phyloP scores from a whole-genome alignment of 2,113 vertebrate species.

The Cinclus mexicanus region DNA sequence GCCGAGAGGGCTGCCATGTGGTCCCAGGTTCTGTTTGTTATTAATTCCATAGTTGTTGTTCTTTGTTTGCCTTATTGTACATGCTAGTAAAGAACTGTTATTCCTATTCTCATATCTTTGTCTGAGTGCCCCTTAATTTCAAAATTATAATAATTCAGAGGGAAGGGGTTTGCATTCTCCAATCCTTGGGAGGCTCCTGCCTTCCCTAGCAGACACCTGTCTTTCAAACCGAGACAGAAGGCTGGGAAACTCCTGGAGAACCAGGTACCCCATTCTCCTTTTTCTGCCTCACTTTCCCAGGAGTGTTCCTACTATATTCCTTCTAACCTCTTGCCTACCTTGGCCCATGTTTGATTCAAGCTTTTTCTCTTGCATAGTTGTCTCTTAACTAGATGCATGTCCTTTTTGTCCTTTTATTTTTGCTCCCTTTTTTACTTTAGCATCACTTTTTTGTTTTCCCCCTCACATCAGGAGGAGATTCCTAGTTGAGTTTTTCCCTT shows the following conservation, averaged over 20 bases:
- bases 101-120: too few relatives aligned
- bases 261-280: not conserved
- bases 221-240: not conserved
- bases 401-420: not conserved
- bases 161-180: too few relatives aligned
- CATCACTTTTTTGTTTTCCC: accelerated
- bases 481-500: not conserved
- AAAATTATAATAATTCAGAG: too few relatives aligned
- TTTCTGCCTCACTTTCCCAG: not conserved
- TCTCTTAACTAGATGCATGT: not conserved
- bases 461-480: not conserved
- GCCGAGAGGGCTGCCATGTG: too few relatives aligned
- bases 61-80: too few relatives aligned
- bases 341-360: not conserved
- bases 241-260: not conserved
- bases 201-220: too few relatives aligned
- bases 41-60: too few relatives aligned
- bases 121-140: too few relatives aligned
- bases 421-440: not conserved
- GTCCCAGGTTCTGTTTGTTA: too few relatives aligned
- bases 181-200: too few relatives aligned
- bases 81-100: too few relatives aligned
- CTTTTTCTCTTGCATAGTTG: not conserved
- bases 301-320: not conserved
- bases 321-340: not conserved